Conservation (phyloP, 1,140 invertebrate genomes). For the Dufourea novaeangliae region DNA sequence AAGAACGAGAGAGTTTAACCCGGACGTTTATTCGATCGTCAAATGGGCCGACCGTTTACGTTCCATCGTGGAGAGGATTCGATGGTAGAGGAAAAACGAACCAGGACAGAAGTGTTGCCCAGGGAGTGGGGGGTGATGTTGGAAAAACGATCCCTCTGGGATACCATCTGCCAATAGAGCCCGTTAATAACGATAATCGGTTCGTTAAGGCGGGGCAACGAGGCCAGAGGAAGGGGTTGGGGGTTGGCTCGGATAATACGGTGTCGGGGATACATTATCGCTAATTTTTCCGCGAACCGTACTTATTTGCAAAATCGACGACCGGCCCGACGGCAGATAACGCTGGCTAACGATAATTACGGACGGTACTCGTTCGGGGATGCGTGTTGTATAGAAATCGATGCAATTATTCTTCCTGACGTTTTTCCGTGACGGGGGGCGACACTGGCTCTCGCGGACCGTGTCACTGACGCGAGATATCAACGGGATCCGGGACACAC, state of each 20-base stretch:
- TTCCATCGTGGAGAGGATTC: conserved; percentile 28
- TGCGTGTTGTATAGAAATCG: conserved; percentile 16
- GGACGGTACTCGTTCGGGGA: neutral
- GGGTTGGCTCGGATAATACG: conserved; percentile 9
- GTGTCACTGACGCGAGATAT: neutral
- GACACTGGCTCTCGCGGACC: neutral
- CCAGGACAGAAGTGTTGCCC: neutral
- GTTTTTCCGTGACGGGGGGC: conserved; percentile 14
- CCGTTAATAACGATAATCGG: conserved; percentile 59
- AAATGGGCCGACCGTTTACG: conserved; percentile 9
- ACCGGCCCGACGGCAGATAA: conserved; percentile 10
- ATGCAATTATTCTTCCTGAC: conserved; percentile 38
- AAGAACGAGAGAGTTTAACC: neutral
- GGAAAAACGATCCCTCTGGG: conserved; percentile 41
- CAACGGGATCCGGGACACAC: neutral
- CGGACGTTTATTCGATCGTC: conserved; percentile 3
- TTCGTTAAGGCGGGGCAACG: conserved; percentile 7
- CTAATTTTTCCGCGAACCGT: conserved; percentile 27
- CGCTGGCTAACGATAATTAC: conserved; percentile 22
- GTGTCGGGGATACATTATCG: conserved; percentile 41
- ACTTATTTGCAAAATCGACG: conserved; percentile 28
- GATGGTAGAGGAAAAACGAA: neutral
- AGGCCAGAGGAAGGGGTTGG: neutral
- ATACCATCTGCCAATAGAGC: conserved; percentile 42
- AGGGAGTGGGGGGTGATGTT: too few relatives aligned